Conservation (phyloP, 1,140 invertebrate genomes). For the Hypothenemus hampei region DNA sequence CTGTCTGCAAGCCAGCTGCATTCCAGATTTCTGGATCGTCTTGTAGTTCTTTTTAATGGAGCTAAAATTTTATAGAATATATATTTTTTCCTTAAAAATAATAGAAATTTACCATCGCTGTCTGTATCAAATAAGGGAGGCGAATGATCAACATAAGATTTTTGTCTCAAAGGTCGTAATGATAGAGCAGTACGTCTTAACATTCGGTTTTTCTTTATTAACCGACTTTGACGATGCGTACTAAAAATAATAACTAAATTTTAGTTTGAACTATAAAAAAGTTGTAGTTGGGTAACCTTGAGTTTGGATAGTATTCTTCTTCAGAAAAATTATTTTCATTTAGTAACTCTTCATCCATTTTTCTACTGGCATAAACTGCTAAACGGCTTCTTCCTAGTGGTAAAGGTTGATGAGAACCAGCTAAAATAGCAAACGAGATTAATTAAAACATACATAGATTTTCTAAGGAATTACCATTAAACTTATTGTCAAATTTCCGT, state of each 20-base stretch:
- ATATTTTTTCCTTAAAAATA: not conserved
- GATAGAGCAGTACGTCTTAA: constrained; percentile 40
- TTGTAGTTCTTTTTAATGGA: constrained; percentile 52
- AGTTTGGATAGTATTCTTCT: constrained; percentile 36
- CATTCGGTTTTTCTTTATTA: constrained; percentile 30
- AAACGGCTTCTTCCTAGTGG: constrained; percentile 31
- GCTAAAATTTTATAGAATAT: constrained; percentile 3
- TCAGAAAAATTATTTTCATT: constrained; percentile 38
- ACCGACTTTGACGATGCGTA: constrained; percentile 27
- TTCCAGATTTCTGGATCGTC: constrained; percentile 45
- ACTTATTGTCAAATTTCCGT: constrained; percentile 17
- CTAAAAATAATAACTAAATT: constrained; percentile 18
- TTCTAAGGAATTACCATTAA: constrained; percentile 8
- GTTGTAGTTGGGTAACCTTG: constrained; percentile 6
- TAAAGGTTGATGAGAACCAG: constrained; percentile 10
- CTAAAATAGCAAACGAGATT: not conserved
- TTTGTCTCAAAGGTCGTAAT: constrained; percentile 40
- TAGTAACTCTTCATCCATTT: constrained; percentile 40
- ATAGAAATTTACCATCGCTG: constrained; percentile 32
- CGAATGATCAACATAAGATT: constrained; percentile 42
- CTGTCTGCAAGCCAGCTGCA: constrained; percentile 48
- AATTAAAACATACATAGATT: not conserved
- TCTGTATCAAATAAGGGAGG: constrained; percentile 38
- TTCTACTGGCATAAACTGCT: constrained; percentile 33
- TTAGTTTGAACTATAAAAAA: constrained; percentile 5